These are phyloP conservation scores for Cetoscarus ocellatus DNA, from an alignment of 2,797 vertebrate species.

Conservation along the genomic window DNA sequence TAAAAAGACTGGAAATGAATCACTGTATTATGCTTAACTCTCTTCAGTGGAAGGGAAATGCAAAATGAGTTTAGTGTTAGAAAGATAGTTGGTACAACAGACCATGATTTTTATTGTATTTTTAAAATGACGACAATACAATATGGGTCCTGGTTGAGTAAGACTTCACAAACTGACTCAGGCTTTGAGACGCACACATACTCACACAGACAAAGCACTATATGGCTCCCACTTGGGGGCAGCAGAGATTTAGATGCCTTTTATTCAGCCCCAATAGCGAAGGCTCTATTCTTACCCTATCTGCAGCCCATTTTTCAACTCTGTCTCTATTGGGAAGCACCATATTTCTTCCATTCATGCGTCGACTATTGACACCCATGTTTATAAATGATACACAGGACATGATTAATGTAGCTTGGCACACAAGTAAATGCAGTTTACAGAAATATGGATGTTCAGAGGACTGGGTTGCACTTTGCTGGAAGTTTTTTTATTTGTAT, in stretches of 20 bases:
- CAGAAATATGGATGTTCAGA: constrained; percentile 76
- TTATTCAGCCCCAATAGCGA: constrained; percentile 22
- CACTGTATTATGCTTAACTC: too few relatives aligned
- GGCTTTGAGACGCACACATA: background rate
- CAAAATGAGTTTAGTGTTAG: background rate
- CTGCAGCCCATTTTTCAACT: constrained; percentile 80
- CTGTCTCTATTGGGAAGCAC: constrained; percentile 78
- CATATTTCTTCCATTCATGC: constrained; percentile 87
- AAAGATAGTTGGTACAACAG: background rate
- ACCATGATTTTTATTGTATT: background rate
- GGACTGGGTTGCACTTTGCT: constrained; percentile 60
- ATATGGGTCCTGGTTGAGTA: background rate
- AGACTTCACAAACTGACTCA: constrained; percentile 10
- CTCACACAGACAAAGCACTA: background rate
- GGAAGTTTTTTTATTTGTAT: constrained; percentile 34
- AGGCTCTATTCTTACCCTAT: constrained; percentile 50
- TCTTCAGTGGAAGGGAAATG: background rate
- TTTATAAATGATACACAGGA: constrained; percentile 85
- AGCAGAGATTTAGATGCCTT: constrained; percentile 87
- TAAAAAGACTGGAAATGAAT: background rate
- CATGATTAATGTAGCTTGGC: constrained; percentile 83
- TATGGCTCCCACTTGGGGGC: constrained; percentile 88
- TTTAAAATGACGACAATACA: background rate
- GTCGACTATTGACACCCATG: constrained; percentile 85
- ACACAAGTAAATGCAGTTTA: constrained; percentile 81